These are phyloP conservation scores for Xestia xanthographa DNA, from an alignment of 2,888 invertebrate genomes.

Conservation along the genomic window DNA sequence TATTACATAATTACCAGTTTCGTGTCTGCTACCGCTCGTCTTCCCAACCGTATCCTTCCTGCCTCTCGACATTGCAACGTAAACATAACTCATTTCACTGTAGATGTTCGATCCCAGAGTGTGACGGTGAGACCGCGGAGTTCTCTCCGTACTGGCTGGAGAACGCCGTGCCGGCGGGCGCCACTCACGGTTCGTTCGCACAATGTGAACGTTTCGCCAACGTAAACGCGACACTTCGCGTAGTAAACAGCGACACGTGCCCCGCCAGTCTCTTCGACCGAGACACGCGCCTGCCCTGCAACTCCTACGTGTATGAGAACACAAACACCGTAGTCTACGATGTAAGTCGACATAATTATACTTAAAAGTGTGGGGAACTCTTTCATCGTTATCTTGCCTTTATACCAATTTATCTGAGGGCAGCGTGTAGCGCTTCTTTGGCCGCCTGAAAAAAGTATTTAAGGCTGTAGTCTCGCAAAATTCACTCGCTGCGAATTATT, in stretches of 20 bases:
- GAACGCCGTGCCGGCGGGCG: conserved; percentile 78
- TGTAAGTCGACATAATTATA: conserved; percentile 71
- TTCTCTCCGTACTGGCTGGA: conserved; percentile 85
- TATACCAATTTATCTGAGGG: too few species aligned
- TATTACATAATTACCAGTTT: neutral
- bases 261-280: conserved; percentile 77
- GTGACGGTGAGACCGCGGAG: conserved; percentile 71
- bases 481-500: too few species aligned
- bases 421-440: too few species aligned
- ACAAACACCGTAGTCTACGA: conserved; percentile 82
- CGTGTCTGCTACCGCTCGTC: neutral
- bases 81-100: conserved; percentile 20
- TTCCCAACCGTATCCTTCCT: neutral
- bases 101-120: conserved; percentile 80
- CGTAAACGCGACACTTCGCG: conserved; percentile 25
- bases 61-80: neutral
- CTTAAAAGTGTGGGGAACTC: neutral
- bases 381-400: neutral
- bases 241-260: conserved; percentile 66
- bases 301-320: conserved; percentile 77
- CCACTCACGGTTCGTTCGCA: conserved; percentile 65
- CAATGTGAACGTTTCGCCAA: conserved; percentile 84
- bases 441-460: too few species aligned
- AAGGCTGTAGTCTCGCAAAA: too few species aligned
- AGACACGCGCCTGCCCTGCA: conserved; percentile 68